Conservation (phyloP, 2,113 vertebrate genomes). For the Mungos mungo region DNA sequence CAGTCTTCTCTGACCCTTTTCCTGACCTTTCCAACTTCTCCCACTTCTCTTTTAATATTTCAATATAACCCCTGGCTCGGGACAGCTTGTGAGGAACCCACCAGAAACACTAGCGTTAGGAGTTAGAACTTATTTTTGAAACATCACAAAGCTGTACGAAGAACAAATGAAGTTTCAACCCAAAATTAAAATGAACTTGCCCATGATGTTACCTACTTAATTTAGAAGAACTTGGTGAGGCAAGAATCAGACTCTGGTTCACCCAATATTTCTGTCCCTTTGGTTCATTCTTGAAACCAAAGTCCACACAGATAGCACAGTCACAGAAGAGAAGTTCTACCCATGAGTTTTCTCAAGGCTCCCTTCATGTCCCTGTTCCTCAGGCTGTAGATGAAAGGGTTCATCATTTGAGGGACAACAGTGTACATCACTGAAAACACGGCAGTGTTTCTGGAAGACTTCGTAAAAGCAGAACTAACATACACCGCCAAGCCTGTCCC, state of each 20-base stretch:
- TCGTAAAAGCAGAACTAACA: background rate
- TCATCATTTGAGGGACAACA: constrained; percentile 56
- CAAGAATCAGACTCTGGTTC: fast-evolving
- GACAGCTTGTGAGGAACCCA: background rate
- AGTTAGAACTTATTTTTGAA: background rate
- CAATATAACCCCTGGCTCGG: background rate
- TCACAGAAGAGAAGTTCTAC: background rate
- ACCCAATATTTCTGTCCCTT: background rate
- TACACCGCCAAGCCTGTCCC: constrained; percentile 45
- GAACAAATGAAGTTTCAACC: background rate
- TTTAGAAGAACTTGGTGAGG: background rate
- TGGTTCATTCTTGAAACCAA: background rate
- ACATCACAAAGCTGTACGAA: background rate
- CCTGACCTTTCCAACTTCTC: background rate
- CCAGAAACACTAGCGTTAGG: background rate
- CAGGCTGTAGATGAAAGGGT: constrained; percentile 67
- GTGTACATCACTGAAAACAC: constrained; percentile 36
- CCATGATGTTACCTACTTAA: background rate
- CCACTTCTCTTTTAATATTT: background rate
- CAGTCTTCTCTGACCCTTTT: background rate
- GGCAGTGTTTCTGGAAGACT: background rate
- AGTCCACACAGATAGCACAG: background rate
- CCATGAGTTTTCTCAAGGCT: constrained; percentile 13
- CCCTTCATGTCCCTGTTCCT: constrained; percentile 52
- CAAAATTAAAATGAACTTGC: background rate